These are phyloP conservation scores for Caranx melampygus DNA, from an alignment of 2,113 vertebrate species.

Conservation along the genomic window DNA sequence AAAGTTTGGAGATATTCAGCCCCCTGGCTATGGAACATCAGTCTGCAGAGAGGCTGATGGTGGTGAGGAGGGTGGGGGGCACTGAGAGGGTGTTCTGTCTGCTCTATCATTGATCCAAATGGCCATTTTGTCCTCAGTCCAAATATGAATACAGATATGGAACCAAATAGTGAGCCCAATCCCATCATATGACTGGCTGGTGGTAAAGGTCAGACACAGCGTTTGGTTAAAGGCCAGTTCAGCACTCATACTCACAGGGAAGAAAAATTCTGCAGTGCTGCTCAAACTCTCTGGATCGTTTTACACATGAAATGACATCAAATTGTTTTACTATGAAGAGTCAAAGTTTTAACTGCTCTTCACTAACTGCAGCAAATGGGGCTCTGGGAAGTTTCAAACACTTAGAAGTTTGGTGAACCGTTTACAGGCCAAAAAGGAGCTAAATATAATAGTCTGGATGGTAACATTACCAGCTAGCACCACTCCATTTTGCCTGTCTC, in stretches of 20 bases:
- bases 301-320: neutral
- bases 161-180: constrained; percentile 38
- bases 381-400: no score
- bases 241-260: neutral
- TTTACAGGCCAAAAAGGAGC: neutral
- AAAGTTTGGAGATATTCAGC: constrained; percentile 38
- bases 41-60: constrained; percentile 23
- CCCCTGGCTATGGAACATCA: constrained; percentile 35
- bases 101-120: constrained; percentile 42
- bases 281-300: neutral
- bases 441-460: no score
- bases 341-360: neutral
- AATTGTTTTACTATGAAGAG: no score
- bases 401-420: no score
- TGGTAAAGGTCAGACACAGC: constrained; percentile 58
- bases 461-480: no score
- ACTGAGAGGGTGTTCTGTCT: neutral
- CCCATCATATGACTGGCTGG: constrained; percentile 39
- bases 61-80: neutral
- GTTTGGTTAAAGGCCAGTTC: constrained; percentile 49
- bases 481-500: no score
- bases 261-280: neutral
- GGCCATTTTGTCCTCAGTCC: constrained; percentile 40
- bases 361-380: neutral
- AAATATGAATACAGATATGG: constrained; percentile 47